Base-by-base conservation (phyloP, 2,113 vertebrate species). In the Paedocypris sp. region DNA sequence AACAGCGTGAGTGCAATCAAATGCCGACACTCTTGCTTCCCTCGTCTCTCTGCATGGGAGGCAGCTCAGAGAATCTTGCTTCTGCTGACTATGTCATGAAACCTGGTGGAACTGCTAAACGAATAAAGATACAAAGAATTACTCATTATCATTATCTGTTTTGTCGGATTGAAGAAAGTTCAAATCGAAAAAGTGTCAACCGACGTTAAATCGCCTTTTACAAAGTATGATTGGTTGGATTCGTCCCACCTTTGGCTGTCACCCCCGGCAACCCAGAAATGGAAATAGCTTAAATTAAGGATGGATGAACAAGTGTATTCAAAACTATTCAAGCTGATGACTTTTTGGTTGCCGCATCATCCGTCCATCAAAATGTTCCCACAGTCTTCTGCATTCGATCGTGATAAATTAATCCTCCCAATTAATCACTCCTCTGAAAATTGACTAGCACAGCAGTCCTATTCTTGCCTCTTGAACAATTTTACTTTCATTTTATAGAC, bases 1-100 rank as follows among this genome's bases (percentile, higher is more conserved):
- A 64, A 61, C 56, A 57, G 31, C 32, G 9, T 38, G 45, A 64
- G 54, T 31, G 60, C 45, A 64, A 63, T 64, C 51, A 45, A 35
- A 53, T 39, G 20, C 53, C 25, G 1, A 48, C 41, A 33, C 13
- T 15, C 9, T 15, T 6, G 15, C 22, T 16, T 5, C 12, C 19
- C 22, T 12, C 58, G 28, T 57, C 50, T 58, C 42, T 19, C 5
- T 33, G 10, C 13, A 19, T n/a, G n/a, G 35, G 45, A 45, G 60
- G 33, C 19, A 31, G 12, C 50, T 29, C 20, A 28, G 8, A 43
- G 38, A 63, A 31, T 22, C 12, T 54, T 51, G 42, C 48, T 42
- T 68, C 15, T 39, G 56, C n/a, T 50, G 45, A 63, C 53, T 25
- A 3, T 51, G 39, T 45, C 46, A 20, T 3, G 19, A 36, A 22